Evolutionary conservation across 2,888 invertebrate species (phyloP).

Genomic region (Drosophila paramelanica): DNA sequence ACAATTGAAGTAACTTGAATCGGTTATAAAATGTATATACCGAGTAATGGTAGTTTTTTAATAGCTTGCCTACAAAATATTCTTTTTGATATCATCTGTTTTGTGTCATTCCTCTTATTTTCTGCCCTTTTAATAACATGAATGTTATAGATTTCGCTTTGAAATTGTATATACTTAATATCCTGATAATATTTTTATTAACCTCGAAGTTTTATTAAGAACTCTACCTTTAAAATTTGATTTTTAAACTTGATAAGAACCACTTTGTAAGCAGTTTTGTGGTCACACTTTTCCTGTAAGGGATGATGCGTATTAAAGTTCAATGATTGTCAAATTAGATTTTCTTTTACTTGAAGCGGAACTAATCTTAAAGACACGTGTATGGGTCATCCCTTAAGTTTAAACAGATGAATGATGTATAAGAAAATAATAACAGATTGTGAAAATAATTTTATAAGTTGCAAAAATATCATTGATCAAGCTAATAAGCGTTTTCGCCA

Average conservation of each 20-base stretch:
- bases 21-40: too few species aligned
- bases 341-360: slow-evolving; percentile 31
- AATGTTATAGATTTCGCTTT: neutral
- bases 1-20: neutral
- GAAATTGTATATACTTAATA: neutral
- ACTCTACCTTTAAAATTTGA: neutral
- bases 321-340: slow-evolving; percentile 42
- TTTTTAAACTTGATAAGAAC: neutral
- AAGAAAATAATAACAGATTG: neutral
- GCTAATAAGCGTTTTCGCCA: too few species aligned
- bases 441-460: neutral
- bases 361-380: slow-evolving; percentile 44
- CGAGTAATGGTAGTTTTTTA: too few species aligned
- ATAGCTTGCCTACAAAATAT: too few species aligned
- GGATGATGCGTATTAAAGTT: slow-evolving; percentile 26
- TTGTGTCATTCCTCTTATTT: neutral
- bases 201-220: neutral
- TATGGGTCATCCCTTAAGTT: slow-evolving; percentile 17
- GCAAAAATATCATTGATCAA: too few species aligned
- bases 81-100: too few species aligned
- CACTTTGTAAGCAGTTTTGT: neutral
- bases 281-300: slow-evolving; percentile 3
- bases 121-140: neutral
- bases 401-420: neutral
- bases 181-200: neutral